Evolutionary conservation across 1,140 invertebrate genomes (phyloP).

Genomic region (Microplitis demolitor): DNA sequence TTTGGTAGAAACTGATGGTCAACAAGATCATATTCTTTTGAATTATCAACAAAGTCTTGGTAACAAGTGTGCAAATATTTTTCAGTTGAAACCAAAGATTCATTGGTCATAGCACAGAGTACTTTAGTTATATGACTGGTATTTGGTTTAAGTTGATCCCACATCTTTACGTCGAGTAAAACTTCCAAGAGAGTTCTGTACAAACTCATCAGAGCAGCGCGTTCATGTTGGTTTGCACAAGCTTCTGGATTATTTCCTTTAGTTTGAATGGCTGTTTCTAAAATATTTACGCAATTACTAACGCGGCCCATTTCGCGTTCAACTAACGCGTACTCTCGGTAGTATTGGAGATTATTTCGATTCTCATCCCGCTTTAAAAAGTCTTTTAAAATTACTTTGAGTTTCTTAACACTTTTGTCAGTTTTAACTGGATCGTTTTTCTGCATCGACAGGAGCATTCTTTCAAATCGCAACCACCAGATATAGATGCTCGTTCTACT

Average conservation of each 20-base stretch:
- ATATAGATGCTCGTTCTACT: conserved; percentile 60
- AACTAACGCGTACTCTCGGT: conserved; percentile 68
- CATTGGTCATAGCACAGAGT: conserved; percentile 36
- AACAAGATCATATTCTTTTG: conserved; percentile 21
- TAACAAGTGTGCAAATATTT: conserved; percentile 40
- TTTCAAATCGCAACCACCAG: conserved; percentile 68
- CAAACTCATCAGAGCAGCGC: conserved; percentile 50
- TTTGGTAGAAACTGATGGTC: conserved; percentile 60
- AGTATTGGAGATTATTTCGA: conserved; percentile 64
- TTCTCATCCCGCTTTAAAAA: conserved; percentile 64
- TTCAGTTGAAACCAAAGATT: conserved; percentile 38
- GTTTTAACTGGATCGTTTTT: conserved; percentile 53
- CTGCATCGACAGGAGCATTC: conserved; percentile 61
- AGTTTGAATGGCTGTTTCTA: conserved; percentile 58
- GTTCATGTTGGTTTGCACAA: conserved; percentile 42
- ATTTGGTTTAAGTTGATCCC: conserved; percentile 31
- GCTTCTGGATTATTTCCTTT: conserved; percentile 36
- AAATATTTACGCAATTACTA: conserved; percentile 57
- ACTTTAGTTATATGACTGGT: conserved; percentile 37
- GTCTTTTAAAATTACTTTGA: conserved; percentile 62
- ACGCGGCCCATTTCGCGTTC: conserved; percentile 63
- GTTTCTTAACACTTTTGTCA: conserved; percentile 48
- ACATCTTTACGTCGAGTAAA: conserved; percentile 43
- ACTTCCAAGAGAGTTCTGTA: conserved; percentile 59
- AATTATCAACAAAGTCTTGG: conserved; percentile 36